Conservation (phyloP, 1,140 invertebrate species). For the Aplysia californica region DNA sequence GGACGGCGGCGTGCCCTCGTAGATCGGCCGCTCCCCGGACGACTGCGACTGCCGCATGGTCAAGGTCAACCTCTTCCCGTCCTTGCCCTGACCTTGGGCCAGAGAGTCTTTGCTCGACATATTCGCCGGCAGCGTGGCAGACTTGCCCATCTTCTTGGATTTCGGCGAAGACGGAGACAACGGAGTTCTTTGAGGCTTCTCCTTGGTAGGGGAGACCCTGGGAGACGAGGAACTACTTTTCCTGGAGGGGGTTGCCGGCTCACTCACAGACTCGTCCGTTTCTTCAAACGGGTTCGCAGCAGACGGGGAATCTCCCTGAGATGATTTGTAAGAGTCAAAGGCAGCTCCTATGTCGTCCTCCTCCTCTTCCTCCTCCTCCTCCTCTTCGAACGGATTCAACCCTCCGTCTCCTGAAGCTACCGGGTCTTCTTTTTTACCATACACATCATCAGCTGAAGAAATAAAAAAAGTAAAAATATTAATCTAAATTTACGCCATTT, state of each 20-base stretch:
- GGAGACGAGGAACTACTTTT: not conserved
- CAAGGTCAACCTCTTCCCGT: slow-evolving; percentile 27
- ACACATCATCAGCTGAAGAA: not conserved
- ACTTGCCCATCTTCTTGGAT: slow-evolving; percentile 8
- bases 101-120: slow-evolving; percentile 22
- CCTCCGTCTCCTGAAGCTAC: not conserved
- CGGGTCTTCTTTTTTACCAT: not conserved
- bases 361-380: slow-evolving; percentile 34
- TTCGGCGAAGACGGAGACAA: not conserved
- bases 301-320: not conserved
- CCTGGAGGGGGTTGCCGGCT: too few relatives aligned
- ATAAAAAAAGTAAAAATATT: too few relatives aligned
- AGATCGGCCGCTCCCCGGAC: slow-evolving; percentile 45
- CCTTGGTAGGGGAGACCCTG: not conserved
- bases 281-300: slow-evolving; percentile 7
- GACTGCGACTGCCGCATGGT: slow-evolving; percentile 30
- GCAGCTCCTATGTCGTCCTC: slow-evolving; percentile 23
- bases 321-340: slow-evolving; percentile 8
- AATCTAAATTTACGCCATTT: too few relatives aligned
- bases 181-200: not conserved
- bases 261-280: too few relatives aligned
- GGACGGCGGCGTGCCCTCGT: slow-evolving; percentile 52
- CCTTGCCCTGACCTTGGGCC: slow-evolving; percentile 1
- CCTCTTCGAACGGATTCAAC: slow-evolving; percentile 49
- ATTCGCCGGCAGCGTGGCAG: slow-evolving; percentile 28